Base-by-base conservation (phyloP, 92 coral and sea anemone genomes). In the Plumapathes pennacea region DNA sequence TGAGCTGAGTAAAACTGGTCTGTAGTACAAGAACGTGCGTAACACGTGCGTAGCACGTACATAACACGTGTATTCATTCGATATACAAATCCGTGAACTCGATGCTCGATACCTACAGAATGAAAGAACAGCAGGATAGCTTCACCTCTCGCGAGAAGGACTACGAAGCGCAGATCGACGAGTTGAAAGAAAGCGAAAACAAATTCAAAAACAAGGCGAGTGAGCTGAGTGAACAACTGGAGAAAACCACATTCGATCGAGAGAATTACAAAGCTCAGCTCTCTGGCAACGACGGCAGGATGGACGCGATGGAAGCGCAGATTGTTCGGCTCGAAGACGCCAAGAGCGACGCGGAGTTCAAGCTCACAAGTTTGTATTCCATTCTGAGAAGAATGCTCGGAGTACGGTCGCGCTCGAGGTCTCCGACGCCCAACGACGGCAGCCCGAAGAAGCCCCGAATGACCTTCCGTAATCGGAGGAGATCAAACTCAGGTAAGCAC, bases 231-330 rank as follows among this genome's bases (percentile, higher is more conserved):
- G 88, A 78, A 13, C 76, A 60, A 12, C 71, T 87, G 11, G 96
- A 87, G 26, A 80, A 59, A 57, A 83, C 96, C 1, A 87, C 96
- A 14, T 87, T 82, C 28, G 96, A 87, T 50, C 55, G 85, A 30
- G 96, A 87, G 47, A 87, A 87, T 60, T 87, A 87, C 71, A 87
- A 72, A 55, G 96, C 90, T 14, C 96, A 87, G 43, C 57, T 87
- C 20, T 87, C 96, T 61, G 96, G 95, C 12, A 87, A 74, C 57
- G 95, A 87, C 24, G 89, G 95, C 7, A 67, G 95, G 10, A 82
- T 87, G 9, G 61, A 59, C 19, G 95, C 95, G 6, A 47, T 87
- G 42, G 95, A 87, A 60, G 57, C 71, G 49, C 95, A 87, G 25
- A 60, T 87, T 0, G 82, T 71, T 5, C 77, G 95, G 57, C 41